A percentile compares a stretch with the other conserved stretches of the same genome.
Conservation (phyloP, 2,888 invertebrate species). For the Clostera curtula region DNA sequence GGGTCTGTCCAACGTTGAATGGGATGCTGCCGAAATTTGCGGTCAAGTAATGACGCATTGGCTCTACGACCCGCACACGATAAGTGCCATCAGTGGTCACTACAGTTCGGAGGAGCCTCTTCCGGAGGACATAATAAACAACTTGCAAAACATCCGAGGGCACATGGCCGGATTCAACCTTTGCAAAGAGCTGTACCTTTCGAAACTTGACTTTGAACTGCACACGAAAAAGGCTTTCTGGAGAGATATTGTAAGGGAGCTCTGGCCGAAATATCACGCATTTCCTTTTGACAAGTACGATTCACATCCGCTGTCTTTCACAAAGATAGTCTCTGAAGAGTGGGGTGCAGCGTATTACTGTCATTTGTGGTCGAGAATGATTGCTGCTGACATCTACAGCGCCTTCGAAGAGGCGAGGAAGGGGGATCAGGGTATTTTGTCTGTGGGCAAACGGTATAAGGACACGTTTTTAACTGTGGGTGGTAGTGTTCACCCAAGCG, state of each 20-base stretch:
- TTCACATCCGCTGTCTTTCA: slow-evolving; percentile 89
- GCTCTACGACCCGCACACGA: slow-evolving; percentile 78
- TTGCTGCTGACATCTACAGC: slow-evolving; percentile 92
- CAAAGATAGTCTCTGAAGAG: slow-evolving; percentile 86
- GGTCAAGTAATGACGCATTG: slow-evolving; percentile 89
- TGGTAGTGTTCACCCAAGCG: slow-evolving; percentile 86
- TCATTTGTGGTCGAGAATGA: slow-evolving; percentile 88
- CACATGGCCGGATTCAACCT: slow-evolving; percentile 88
- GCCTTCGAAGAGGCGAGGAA: slow-evolving; percentile 84
- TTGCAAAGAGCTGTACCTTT: slow-evolving; percentile 86
- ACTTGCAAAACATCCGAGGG: slow-evolving; percentile 77
- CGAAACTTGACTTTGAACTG: slow-evolving; percentile 88
- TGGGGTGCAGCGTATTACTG: slow-evolving; percentile 92
- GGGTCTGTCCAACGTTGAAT: slow-evolving; percentile 91
- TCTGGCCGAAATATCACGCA: slow-evolving; percentile 88
- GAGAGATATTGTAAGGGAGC: slow-evolving; percentile 82
- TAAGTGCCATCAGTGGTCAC: slow-evolving; percentile 82
- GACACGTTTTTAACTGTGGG: slow-evolving; percentile 89
- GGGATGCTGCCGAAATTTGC: slow-evolving; percentile 92
- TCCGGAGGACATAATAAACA: slow-evolving; percentile 77
- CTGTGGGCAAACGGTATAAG: slow-evolving; percentile 82
- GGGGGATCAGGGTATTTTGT: slow-evolving; percentile 66
- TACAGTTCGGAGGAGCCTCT: slow-evolving; percentile 82
- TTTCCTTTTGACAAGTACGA: slow-evolving; percentile 86
- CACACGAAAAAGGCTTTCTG: slow-evolving; percentile 87